Evolutionary conservation across 2,113 vertebrate genomes (phyloP), one percentile per base, ranked within the genome.

Genomic region (Lophochroa leadbeateri): DNA sequence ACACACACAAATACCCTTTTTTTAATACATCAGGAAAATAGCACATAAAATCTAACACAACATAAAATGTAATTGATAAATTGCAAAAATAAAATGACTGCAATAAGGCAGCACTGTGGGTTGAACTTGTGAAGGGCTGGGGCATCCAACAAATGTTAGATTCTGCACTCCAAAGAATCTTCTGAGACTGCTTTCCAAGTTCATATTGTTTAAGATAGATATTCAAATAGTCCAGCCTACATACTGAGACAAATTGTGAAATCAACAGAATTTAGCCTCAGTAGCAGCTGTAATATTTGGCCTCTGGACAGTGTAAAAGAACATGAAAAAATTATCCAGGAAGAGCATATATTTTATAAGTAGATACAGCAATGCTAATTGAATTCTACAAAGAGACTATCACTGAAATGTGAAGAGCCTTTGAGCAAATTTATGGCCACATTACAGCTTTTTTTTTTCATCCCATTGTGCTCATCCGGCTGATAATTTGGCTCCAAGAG

Each of bases 401-500:
- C 90, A 92, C 68, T 90, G 85, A 94, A 92, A 92, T 90, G 65
- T 93, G 94, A 92, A 96, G 86, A 90, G 88, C 90, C 61, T 96
- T 96, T 93, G 55, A 94, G 61, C 52, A 90, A 94, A 92, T 96
- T 94, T 96, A 94, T 96, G 64, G 72, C 60, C 64, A 86, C 80
- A 94, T 95, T 94, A 83, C 58, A 82, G 85, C 79, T 72, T 88
- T 94, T 69, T 92, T 94, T 96, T 94, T 95, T 43, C 63, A 90
- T 96, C 68, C 63, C 60, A 93, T 94, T 96, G 93, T 96, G 82
- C 79, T 96, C 85, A 81, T 95, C 90, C 96, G 90, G 90, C 85
- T 90, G 88, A 81, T 94, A 92, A 96, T 83, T 95, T 95, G 82
- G 39, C 37, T 96, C 46, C 49, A 77, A 83, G 46, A 94, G 85